These are phyloP conservation scores for Syngnathus rostellatus DNA, from an alignment of 2,797 vertebrate species.

Conservation along the genomic window DNA sequence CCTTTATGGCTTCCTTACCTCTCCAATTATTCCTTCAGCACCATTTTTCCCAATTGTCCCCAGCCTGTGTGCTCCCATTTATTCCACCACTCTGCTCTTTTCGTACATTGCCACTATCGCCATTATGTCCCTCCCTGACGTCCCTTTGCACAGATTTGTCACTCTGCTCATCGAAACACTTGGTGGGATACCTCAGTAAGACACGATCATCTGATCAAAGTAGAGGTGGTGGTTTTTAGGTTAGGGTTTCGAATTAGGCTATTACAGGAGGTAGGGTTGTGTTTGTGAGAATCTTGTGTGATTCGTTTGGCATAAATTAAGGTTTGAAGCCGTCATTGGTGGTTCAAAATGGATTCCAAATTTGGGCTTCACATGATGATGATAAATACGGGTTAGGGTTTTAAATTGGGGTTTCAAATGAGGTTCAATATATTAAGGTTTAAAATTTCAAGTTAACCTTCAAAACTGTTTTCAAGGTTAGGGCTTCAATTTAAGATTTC, in stretches of 20 bases:
- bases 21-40: constrained; percentile 22
- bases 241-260: too few relatives aligned
- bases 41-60: constrained; percentile 18
- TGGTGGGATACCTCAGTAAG: constrained; percentile 29
- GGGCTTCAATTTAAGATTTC: background rate
- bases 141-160: constrained; percentile 24
- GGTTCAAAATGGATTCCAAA: too few relatives aligned
- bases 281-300: too few relatives aligned
- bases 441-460: background rate
- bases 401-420: background rate
- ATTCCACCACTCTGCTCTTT: constrained; percentile 3
- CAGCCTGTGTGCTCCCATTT: constrained; percentile 10
- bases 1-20: constrained; percentile 10
- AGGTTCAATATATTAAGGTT: background rate
- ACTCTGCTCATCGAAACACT: constrained; percentile 24
- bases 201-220: background rate
- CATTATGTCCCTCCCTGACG: constrained; percentile 6
- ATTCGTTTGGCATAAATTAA: too few relatives aligned
- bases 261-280: too few relatives aligned
- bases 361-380: background rate
- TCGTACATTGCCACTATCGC: constrained; percentile 1
- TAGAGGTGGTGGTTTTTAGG: background rate
- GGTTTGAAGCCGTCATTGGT: too few relatives aligned
- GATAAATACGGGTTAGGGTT: background rate
- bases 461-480: background rate